phyloP scores from a whole-genome alignment of 2,113 vertebrate species.

The Trichomycterus rosablanca region DNA sequence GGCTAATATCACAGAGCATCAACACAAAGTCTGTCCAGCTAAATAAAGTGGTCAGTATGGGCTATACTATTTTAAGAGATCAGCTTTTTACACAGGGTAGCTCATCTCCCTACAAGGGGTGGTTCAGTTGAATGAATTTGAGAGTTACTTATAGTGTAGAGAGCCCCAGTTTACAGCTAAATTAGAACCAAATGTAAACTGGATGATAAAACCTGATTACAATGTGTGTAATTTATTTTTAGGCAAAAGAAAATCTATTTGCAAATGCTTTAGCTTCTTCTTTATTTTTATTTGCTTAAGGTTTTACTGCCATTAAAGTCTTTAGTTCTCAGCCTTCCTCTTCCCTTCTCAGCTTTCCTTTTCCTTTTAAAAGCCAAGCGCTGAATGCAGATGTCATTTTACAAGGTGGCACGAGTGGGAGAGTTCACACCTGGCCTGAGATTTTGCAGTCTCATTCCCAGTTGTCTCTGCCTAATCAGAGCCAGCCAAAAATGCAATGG shows the following conservation, averaged over 20 bases:
- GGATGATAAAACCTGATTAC: too few relatives aligned
- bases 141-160: too few relatives aligned
- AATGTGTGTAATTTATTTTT: too few relatives aligned
- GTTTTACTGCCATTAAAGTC: conserved; percentile 30
- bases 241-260: background rate
- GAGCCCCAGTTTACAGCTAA: too few relatives aligned
- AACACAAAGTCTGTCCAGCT: too few relatives aligned
- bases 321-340: conserved; percentile 29
- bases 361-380: conserved; percentile 36
- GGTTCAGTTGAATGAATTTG: too few relatives aligned
- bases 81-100: too few relatives aligned
- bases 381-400: conserved; percentile 45
- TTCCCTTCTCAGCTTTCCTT: conserved; percentile 30
- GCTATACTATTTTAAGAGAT: too few relatives aligned
- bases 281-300: conserved; percentile 13
- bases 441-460: conserved; percentile 32
- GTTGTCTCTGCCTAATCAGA: conserved; percentile 28
- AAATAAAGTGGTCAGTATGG: too few relatives aligned
- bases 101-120: too few relatives aligned
- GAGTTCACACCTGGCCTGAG: conserved; percentile 44
- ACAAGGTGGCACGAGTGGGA: conserved; percentile 34
- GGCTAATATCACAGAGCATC: too few relatives aligned
- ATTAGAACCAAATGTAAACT: too few relatives aligned
- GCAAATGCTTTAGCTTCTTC: background rate
- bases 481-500: background rate